Evolutionary conservation across 23 tunicate species (phyloP).

Genomic region (Botrylloides violaceus): DNA sequence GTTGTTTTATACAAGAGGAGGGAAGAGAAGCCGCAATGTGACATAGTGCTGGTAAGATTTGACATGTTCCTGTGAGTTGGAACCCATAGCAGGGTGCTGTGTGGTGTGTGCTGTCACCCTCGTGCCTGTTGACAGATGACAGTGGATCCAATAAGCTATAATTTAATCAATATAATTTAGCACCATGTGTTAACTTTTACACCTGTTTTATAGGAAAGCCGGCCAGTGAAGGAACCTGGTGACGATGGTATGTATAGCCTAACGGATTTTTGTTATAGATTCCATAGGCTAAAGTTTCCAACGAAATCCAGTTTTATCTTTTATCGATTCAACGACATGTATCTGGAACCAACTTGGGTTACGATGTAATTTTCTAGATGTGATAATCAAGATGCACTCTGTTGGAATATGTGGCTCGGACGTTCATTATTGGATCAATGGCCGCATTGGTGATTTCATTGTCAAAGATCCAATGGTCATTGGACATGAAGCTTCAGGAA

Average conservation of each 20-base stretch:
- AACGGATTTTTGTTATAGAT: background rate
- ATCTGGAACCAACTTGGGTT: too few relatives aligned
- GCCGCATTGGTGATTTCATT: constrained; percentile 22
- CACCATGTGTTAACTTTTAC: too few relatives aligned
- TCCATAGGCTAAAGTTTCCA: too few relatives aligned
- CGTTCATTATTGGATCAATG: constrained; percentile 29
- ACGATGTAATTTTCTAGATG: too few relatives aligned
- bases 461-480: constrained; percentile 20
- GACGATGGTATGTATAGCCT: constrained; percentile 49
- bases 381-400: constrained; percentile 14
- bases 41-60: constrained; percentile 2
- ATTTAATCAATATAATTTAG: too few relatives aligned
- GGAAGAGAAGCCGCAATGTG: constrained; percentile 5
- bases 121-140: too few relatives aligned
- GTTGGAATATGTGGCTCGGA: constrained; percentile 44
- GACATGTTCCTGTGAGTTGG: background rate
- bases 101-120: too few relatives aligned
- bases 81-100: too few relatives aligned
- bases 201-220: constrained; percentile 51
- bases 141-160: too few relatives aligned
- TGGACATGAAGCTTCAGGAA: constrained; percentile 35
- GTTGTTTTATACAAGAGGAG: constrained; percentile 53
- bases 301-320: too few relatives aligned
- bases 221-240: constrained; percentile 49
- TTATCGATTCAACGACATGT: too few relatives aligned